phyloP scores from a whole-genome alignment of 2,113 vertebrate species.

The Thunnus thynnus region DNA sequence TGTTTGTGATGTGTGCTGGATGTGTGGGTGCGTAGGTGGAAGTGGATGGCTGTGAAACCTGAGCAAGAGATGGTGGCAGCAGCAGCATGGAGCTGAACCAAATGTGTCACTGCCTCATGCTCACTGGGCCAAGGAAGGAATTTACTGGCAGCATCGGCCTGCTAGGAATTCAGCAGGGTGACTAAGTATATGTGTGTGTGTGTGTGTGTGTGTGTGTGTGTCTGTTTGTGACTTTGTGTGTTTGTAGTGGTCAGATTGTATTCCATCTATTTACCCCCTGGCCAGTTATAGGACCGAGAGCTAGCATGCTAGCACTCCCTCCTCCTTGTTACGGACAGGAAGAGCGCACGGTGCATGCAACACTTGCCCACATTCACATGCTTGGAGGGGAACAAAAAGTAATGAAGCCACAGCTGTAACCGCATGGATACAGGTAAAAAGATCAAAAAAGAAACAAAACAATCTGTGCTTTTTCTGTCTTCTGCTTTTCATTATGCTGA shows the following conservation, averaged over 20 bases:
- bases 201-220: slow-evolving; percentile 24
- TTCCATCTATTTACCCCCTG: slow-evolving; percentile 50
- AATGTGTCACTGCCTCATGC: slow-evolving; percentile 57
- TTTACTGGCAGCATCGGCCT: slow-evolving; percentile 62
- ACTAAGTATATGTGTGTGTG: background rate
- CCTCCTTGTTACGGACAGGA: slow-evolving; percentile 14
- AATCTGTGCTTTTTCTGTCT: background rate
- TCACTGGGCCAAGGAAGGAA: slow-evolving; percentile 51
- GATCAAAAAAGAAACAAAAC: background rate
- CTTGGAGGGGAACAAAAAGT: slow-evolving; percentile 28
- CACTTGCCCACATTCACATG: slow-evolving; percentile 16
- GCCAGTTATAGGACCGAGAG: slow-evolving; percentile 43
- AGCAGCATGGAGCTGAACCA: slow-evolving; percentile 56
- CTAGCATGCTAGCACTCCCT: slow-evolving; percentile 12
- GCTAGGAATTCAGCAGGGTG: slow-evolving; percentile 58
- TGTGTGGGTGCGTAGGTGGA: slow-evolving; percentile 33
- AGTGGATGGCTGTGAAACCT: slow-evolving; percentile 48
- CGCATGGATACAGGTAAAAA: slow-evolving; percentile 54
- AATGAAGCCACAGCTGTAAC: slow-evolving; percentile 30
- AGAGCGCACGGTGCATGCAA: slow-evolving; percentile 15
- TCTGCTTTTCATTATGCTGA: background rate
- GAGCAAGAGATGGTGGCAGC: slow-evolving; percentile 43
- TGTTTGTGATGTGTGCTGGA: slow-evolving; percentile 33
- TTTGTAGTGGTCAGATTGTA: slow-evolving; percentile 55
- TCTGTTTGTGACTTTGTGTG: background rate